phyloP scores from a whole-genome alignment of 2,797 vertebrate species.

The Percopsis omiscomaycus region DNA sequence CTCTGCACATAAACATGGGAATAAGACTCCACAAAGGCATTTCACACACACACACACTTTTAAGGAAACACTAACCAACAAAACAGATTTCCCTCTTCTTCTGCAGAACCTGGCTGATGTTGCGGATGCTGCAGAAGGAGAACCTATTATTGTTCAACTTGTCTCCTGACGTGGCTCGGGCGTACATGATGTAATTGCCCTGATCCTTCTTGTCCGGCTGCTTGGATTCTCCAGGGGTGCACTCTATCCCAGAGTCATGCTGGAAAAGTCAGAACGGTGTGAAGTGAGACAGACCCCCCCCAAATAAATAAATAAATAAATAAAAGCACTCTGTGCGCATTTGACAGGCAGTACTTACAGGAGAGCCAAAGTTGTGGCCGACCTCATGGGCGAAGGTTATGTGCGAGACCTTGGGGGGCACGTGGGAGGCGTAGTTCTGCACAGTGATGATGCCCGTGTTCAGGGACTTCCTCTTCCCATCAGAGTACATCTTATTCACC shows the following conservation, averaged over 20 bases:
- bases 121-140: slow-evolving; percentile 91
- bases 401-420: slow-evolving; percentile 96
- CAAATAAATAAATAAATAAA: not conserved
- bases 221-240: slow-evolving; percentile 94
- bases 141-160: slow-evolving; percentile 97
- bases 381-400: slow-evolving; percentile 98
- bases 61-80: slow-evolving; percentile 82
- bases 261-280: slow-evolving; percentile 54
- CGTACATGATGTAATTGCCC: slow-evolving; percentile 98
- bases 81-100: slow-evolving; percentile 91
- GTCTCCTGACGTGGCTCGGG: slow-evolving; percentile 95
- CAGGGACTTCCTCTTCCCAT: slow-evolving; percentile 92
- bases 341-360: slow-evolving; percentile 81
- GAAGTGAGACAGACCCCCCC: too few relatives aligned
- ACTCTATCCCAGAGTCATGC: slow-evolving; percentile 95
- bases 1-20: slow-evolving; percentile 69
- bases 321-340: not conserved
- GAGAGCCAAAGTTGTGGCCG: slow-evolving; percentile 97
- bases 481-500: slow-evolving; percentile 89
- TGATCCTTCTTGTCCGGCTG: slow-evolving; percentile 84
- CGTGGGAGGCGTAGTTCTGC: slow-evolving; percentile 95
- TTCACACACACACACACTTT: not conserved
- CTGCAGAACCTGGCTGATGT: slow-evolving; percentile 90
- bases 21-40: not conserved
- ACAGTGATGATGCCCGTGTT: slow-evolving; percentile 99